A percentile compares a stretch with the other conserved stretches of the same genome.
Conservation (phyloP, 2,797 vertebrate genomes). For the Myotis myotis region DNA sequence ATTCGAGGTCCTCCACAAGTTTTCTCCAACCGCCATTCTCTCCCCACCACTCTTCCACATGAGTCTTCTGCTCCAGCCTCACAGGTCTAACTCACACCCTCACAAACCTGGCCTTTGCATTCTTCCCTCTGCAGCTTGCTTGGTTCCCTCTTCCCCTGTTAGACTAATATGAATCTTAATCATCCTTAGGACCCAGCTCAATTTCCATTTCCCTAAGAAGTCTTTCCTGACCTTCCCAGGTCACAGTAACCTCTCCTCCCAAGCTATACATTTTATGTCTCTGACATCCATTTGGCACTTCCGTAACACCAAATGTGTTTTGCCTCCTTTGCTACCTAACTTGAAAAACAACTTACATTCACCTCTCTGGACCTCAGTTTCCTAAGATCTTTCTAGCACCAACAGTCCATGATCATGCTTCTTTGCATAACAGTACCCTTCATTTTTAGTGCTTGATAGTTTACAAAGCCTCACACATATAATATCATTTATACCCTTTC, state of each 20-base stretch:
- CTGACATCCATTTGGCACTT: background rate
- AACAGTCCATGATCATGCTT: background rate
- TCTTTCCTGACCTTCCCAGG: background rate
- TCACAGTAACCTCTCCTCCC: background rate
- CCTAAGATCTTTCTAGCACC: background rate
- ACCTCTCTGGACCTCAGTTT: background rate
- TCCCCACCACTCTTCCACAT: background rate
- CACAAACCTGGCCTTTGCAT: background rate
- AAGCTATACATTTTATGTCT: background rate
- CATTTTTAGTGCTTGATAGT: background rate
- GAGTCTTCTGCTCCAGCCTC: background rate
- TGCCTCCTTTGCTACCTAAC: background rate
- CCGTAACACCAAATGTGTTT: background rate
- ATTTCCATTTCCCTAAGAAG: conserved; percentile 1
- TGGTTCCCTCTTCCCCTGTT: background rate
- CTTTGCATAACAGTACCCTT: background rate
- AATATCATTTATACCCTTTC: background rate
- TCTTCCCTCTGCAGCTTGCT: background rate
- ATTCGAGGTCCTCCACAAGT: background rate
- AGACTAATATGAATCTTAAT: background rate
- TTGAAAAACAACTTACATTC: conserved; percentile 34
- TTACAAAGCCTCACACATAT: background rate
- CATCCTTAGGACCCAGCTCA: background rate
- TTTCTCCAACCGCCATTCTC: background rate
- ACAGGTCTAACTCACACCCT: background rate